Base-by-base conservation (phyloP, 2,797 vertebrate species). In the Clarias pachynema region DNA sequence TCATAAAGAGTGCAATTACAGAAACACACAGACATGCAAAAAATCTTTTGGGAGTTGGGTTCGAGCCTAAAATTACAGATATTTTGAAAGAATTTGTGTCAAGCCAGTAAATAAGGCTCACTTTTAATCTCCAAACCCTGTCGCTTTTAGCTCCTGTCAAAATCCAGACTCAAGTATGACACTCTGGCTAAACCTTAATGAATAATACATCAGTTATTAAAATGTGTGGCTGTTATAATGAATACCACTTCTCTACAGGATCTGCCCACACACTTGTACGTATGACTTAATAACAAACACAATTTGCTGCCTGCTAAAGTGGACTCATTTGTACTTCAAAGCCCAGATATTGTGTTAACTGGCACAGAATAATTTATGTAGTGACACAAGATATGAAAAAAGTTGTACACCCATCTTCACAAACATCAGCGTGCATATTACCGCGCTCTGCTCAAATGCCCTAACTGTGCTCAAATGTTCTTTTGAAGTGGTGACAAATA, bases 131-230 rank as follows among this genome's bases (percentile, higher is more conserved):
- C 74, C 10, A 65, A 73, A 56, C 80, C 63, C 4, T 49, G 20
- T 73, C 44, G 10, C 60, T 73, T 77, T 40, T 75, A 82, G 18
- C 65, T 79, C 24, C 59, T 84, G 85, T 70, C 82, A 83, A 74
- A 65, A 79, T 37, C 57, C 44, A 40, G 40, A 62, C 75, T 85
- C 12, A 65, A 86, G 66, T 74, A 24, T 40, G 60, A 37, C 60
- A 68, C 68, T 79, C 66, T 86, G 75, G 66, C 68, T 86, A 83
- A 79, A 70, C 40, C 40, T 69, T 73, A 80, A 84, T 86, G 82
- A 84, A 86, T 86, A 86, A 86, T 80, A 73, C 86, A 86, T 86
- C 34, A 80, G 68, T 68, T 80, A 84, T 84, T 80, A 74, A 83
- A 84, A 86, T 84, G 68, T 73, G 77, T 29, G 34, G 60, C 59